Base-by-base conservation (phyloP, 2,113 vertebrate species). In the Pongo abelii region DNA sequence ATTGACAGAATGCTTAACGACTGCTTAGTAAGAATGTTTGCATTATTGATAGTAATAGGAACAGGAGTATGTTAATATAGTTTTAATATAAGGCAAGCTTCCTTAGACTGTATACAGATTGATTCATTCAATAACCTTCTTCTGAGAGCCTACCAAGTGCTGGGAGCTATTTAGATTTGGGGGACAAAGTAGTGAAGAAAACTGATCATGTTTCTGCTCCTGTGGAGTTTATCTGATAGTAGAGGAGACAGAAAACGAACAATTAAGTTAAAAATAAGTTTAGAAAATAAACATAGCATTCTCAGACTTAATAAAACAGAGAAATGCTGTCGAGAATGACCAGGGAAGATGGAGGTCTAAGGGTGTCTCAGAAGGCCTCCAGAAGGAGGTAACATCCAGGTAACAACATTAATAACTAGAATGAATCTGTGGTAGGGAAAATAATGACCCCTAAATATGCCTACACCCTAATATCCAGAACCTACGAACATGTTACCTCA, bases 1-100 rank as follows among this genome's bases (percentile, higher is more conserved):
- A 84, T 0, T 69, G 85, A 88, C 50, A 83, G 43, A 57, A 93
- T 77, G 8, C 61, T 84, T 92, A 70, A 84, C 35, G 92, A 14
- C 25, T 64, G 0, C 43, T 87, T 59, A 59, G 43, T 84, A 86
- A 87, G 75, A 84, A 96, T 25, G 30, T 59, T 89, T 95, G n/a
- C 75, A 90, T 93, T 96, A 93, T 64, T 95, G 18, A 95, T 25
- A 84, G n/a, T 43, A 94, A 94, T 27, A 90, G 52, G 38, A 92
- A 93, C 0, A 16, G 59, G 14, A n/a, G 25, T 52, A 77, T 50
- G 46, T 84, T 94, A 93, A 48, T 25, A 85, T 20, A 85, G 22
- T 59, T 96, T 80, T n/a, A 78, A 85, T 32, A n/a, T 61, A 84
- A 59, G 10, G 8, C n/a, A 79, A 40, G 23, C 55, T 77, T 92